Evolutionary conservation across 2,888 invertebrate genomes (phyloP).

Genomic region (Helicoverpa assulta): DNA sequence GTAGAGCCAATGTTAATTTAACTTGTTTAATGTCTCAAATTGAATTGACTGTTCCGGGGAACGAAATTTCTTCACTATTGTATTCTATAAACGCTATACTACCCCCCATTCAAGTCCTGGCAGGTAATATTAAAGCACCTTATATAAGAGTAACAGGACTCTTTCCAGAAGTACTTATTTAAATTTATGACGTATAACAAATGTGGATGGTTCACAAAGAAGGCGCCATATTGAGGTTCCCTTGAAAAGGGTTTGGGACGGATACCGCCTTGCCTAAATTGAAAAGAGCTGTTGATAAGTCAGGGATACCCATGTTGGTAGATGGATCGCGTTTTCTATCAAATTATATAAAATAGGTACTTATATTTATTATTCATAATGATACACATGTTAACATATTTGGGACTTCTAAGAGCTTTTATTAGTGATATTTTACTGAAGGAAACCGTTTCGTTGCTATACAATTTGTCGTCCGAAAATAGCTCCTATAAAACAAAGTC

Average conservation of each 20-base stretch:
- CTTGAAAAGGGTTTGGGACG: constrained; percentile 56
- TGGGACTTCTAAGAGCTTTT: not conserved
- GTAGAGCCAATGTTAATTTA: too few species aligned
- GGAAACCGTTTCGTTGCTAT: constrained; percentile 3
- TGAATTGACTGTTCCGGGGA: too few species aligned
- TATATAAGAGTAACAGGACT: too few species aligned
- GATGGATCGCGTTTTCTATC: constrained; percentile 33
- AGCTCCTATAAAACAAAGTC: not conserved
- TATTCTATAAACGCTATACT: too few species aligned
- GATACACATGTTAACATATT: constrained; percentile 30
- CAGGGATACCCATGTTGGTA: constrained; percentile 39
- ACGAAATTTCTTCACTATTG: too few species aligned
- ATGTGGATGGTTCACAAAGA: constrained; percentile 59
- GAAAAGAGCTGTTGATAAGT: constrained; percentile 60
- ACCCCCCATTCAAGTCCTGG: too few species aligned
- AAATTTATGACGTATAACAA: constrained; percentile 51
- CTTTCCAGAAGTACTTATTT: constrained; percentile 46
- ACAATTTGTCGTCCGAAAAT: not conserved
- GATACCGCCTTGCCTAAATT: constrained; percentile 50
- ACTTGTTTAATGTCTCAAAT: too few species aligned
- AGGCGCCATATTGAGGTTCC: constrained; percentile 54
- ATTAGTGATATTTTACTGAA: constrained; percentile 1
- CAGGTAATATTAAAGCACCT: too few species aligned
- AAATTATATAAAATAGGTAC: constrained; percentile 27
- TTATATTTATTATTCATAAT: constrained; percentile 23